These are phyloP conservation scores for Xiphophorus birchmanni DNA, from an alignment of 2,797 vertebrate genomes.

Conservation along the genomic window DNA sequence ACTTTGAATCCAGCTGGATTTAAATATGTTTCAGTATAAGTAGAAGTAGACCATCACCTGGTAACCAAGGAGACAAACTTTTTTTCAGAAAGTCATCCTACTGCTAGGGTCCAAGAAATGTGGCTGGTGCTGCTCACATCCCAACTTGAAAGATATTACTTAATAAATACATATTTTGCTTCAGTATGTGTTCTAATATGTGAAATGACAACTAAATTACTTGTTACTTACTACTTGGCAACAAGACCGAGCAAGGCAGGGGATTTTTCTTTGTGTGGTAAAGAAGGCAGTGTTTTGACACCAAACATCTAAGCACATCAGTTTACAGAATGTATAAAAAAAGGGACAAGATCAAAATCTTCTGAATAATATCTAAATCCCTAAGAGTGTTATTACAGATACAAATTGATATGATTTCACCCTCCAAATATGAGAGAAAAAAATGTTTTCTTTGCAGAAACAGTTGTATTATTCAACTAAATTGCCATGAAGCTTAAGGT, in stretches of 20 bases:
- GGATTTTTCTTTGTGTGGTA: background rate
- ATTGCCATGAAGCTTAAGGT: background rate
- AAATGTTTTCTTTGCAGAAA: background rate
- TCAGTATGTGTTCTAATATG: background rate
- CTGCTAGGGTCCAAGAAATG: background rate
- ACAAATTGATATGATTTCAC: background rate
- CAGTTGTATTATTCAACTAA: background rate
- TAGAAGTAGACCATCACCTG: background rate
- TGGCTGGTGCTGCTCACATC: background rate
- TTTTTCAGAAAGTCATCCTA: background rate
- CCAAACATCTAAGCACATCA: background rate
- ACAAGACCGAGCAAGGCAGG: background rate
- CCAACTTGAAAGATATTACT: background rate
- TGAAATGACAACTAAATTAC: background rate
- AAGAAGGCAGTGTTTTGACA: background rate
- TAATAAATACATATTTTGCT: background rate
- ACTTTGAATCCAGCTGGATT: background rate
- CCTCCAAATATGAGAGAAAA: background rate
- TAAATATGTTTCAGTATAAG: background rate
- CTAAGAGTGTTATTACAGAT: background rate
- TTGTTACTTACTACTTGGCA: background rate
- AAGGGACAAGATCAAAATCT: background rate
- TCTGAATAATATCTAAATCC: background rate
- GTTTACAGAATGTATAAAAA: background rate
- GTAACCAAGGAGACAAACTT: background rate